A percentile compares a stretch with the other conserved stretches of the same genome.
phyloP scores from a whole-genome alignment of 2,113 vertebrate genomes.

The Hippocampus guttulatus region DNA sequence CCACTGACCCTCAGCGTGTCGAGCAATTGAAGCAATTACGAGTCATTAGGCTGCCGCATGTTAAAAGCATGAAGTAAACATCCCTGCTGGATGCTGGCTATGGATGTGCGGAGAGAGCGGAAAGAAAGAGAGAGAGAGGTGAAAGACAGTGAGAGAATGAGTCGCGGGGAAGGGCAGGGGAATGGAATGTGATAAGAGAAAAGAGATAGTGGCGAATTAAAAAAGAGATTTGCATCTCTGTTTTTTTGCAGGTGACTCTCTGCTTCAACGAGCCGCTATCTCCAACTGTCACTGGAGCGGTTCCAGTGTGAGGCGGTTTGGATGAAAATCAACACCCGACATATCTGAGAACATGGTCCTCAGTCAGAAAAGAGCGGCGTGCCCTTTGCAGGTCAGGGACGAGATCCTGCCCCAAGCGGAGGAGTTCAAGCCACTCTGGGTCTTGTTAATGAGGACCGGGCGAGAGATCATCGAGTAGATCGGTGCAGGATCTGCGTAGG shows the following conservation, averaged over 20 bases:
- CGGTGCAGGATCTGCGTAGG: too few relatives aligned
- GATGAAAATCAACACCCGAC: too few relatives aligned
- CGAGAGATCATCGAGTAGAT: too few relatives aligned
- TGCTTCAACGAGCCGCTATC: too few relatives aligned
- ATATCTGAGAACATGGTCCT: too few relatives aligned
- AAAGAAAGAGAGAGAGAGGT: slow-evolving; percentile 2
- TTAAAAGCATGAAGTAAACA: slow-evolving; percentile 60
- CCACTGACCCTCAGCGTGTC: slow-evolving; percentile 28
- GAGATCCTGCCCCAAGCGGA: too few relatives aligned
- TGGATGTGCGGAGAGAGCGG: slow-evolving; percentile 15
- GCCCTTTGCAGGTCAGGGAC: too few relatives aligned
- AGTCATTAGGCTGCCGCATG: slow-evolving; percentile 50
- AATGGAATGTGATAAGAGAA: slow-evolving; percentile 41
- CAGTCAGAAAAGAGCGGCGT: too few relatives aligned
- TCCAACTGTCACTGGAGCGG: too few relatives aligned
- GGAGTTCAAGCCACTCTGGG: too few relatives aligned
- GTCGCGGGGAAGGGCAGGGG: slow-evolving; percentile 35
- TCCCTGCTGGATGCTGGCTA: slow-evolving; percentile 36
- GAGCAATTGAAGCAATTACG: slow-evolving; percentile 62
- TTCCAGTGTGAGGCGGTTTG: not conserved
- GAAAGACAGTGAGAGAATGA: slow-evolving; percentile 17
- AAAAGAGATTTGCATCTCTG: not conserved
- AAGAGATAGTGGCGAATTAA: slow-evolving; percentile 31
- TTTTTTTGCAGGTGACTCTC: too few relatives aligned
- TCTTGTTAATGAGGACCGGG: too few relatives aligned